Percentiles rank a stretch among this genome's conserved stretches.
Conservation (phyloP, 2,888 invertebrate species). For the Julus scandinavius region DNA sequence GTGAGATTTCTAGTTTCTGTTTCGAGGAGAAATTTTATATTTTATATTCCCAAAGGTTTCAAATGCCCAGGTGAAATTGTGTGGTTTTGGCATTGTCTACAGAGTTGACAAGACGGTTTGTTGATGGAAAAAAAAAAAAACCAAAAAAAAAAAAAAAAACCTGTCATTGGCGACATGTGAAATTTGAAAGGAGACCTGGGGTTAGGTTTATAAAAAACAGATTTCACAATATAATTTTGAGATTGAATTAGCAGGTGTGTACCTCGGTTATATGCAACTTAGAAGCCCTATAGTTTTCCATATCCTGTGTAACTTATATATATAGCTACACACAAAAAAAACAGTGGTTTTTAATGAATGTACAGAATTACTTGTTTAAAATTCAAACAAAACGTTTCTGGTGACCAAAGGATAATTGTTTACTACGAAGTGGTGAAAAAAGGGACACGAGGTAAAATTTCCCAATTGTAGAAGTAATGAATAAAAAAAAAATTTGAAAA, state of each 20-base stretch:
- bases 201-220: slow-evolving; percentile 40
- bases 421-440: slow-evolving; percentile 44
- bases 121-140: slow-evolving; percentile 22
- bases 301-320: slow-evolving; percentile 33
- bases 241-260: slow-evolving; percentile 46
- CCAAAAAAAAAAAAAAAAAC: too few species aligned
- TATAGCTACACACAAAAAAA: not conserved
- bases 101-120: slow-evolving; percentile 39
- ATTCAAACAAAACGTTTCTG: slow-evolving; percentile 39
- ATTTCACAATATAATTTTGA: slow-evolving; percentile 39
- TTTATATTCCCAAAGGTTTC: slow-evolving; percentile 40
- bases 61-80: slow-evolving; percentile 44
- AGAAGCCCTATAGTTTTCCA: slow-evolving; percentile 45
- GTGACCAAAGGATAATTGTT: slow-evolving; percentile 43
- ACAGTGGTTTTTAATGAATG: slow-evolving; percentile 1
- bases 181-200: slow-evolving; percentile 36
- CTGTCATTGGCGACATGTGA: slow-evolving; percentile 46
- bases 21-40: slow-evolving; percentile 44
- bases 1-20: slow-evolving; percentile 38
- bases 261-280: not conserved
- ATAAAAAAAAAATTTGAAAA: slow-evolving; percentile 15
- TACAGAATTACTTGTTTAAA: slow-evolving; percentile 13
- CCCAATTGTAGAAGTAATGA: not conserved
- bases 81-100: slow-evolving; percentile 44
- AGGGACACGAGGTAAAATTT: slow-evolving; percentile 19